A percentile compares a stretch with the other conserved stretches of the same genome.
Evolutionary conservation across 2,113 vertebrate species (phyloP).

Genomic region (Charina bottae): DNA sequence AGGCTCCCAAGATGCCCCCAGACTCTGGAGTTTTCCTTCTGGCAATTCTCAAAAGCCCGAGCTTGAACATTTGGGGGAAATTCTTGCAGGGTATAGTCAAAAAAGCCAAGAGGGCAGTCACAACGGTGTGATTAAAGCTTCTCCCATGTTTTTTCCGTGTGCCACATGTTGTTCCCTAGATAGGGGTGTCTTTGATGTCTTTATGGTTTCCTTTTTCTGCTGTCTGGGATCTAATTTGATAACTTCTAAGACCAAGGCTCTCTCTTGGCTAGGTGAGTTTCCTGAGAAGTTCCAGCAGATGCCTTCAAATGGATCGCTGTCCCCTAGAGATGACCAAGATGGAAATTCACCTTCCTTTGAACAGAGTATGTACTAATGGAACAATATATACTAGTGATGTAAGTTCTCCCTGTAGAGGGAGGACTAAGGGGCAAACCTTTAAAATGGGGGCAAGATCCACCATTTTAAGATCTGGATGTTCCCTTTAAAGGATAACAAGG

Average conservation of each 20-base stretch:
- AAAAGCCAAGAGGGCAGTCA: not conserved
- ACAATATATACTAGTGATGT: not conserved
- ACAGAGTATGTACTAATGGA: conserved; percentile 71
- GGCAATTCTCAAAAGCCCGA: not conserved
- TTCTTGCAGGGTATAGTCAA: not conserved
- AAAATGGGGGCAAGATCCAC: not conserved
- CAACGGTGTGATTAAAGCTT: not conserved
- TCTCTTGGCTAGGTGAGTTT: conserved; percentile 79
- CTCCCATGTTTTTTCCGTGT: not conserved
- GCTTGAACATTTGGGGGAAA: not conserved
- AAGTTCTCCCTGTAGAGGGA: rapidly evolving
- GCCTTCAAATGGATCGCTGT: conserved; percentile 83
- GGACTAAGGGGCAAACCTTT: rapidly evolving
- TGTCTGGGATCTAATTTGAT: not conserved
- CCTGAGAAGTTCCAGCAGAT: conserved; percentile 76
- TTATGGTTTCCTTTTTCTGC: no score
- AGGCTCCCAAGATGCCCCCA: no score
- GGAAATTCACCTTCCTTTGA: conserved; percentile 77
- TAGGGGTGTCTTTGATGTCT: not conserved
- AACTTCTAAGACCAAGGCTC: not conserved
- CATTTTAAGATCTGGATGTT: not conserved
- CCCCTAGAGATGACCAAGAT: conserved; percentile 82
- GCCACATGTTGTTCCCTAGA: not conserved
- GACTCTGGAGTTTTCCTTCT: not conserved
- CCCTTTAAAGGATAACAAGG: no score